phyloP scores from a whole-genome alignment of 2,888 invertebrate genomes.

The Malthinus seriepunctatus region DNA sequence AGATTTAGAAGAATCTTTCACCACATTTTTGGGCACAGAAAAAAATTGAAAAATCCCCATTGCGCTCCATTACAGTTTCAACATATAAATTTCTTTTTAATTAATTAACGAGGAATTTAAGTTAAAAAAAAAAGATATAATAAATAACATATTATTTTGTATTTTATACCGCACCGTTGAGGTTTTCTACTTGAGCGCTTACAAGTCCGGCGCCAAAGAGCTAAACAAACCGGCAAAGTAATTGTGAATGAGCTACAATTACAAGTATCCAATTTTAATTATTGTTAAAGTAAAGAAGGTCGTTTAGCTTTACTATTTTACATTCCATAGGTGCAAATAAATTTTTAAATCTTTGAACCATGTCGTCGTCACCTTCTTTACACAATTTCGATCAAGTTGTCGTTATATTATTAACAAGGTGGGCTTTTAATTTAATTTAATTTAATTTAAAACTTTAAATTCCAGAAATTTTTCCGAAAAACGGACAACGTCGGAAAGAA shows the following conservation, averaged over 20 bases:
- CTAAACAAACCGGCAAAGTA: slow-evolving; percentile 26
- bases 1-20: too few relatives aligned
- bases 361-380: slow-evolving; percentile 16
- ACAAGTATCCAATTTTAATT: slow-evolving; percentile 25
- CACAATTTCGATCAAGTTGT: slow-evolving; percentile 12
- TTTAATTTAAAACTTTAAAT: too few relatives aligned
- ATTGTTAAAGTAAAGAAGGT: slow-evolving; percentile 24
- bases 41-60: too few relatives aligned
- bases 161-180: not conserved
- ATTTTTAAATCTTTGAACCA: slow-evolving; percentile 15
- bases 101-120: too few relatives aligned
- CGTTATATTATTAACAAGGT: not conserved
- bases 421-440: too few relatives aligned
- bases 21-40: too few relatives aligned
- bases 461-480: too few relatives aligned
- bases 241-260: slow-evolving; percentile 26
- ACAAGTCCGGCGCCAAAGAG: slow-evolving; percentile 25
- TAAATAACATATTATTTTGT: too few relatives aligned
- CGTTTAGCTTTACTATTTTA: slow-evolving; percentile 16
- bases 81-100: too few relatives aligned
- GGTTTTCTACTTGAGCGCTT: slow-evolving; percentile 27
- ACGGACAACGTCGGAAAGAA: too few relatives aligned
- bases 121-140: too few relatives aligned
- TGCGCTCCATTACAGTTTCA: too few relatives aligned
- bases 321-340: slow-evolving; percentile 16